Conservation (phyloP, 2,888 invertebrate genomes). For the Apamea monoglypha region DNA sequence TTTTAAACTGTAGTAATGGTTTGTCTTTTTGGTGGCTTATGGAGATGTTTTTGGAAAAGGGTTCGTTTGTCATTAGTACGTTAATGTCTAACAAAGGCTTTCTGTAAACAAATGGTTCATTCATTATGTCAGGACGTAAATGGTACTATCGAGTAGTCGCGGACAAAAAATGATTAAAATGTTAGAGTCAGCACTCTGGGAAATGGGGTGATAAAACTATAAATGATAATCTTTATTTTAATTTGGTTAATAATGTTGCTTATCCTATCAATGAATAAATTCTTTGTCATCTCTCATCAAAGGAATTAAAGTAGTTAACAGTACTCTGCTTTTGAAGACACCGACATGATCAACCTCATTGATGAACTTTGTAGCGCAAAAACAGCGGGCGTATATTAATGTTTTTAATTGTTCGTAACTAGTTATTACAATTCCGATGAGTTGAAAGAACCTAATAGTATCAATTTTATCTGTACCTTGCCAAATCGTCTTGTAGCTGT, state of each 20-base stretch:
- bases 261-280: neutral
- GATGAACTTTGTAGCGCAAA: conserved; percentile 23
- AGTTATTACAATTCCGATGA: conserved; percentile 21
- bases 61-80: conserved; percentile 46
- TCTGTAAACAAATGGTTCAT: conserved; percentile 28
- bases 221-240: conserved; percentile 10
- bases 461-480: conserved; percentile 35
- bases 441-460: conserved; percentile 19
- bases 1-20: conserved; percentile 42
- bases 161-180: neutral
- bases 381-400: conserved; percentile 5
- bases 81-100: conserved; percentile 38
- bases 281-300: neutral
- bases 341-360: neutral
- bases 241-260: neutral
- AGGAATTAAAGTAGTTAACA: neutral
- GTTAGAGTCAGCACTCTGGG: neutral
- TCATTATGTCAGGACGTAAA: conserved; percentile 7
- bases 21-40: conserved; percentile 34
- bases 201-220: neutral
- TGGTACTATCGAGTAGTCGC: neutral
- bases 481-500: conserved; percentile 55
- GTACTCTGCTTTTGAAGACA: neutral
- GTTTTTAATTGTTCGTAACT: conserved; percentile 41
- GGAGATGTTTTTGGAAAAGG: conserved; percentile 44